phyloP scores from a whole-genome alignment of 1,140 invertebrate genomes.

The Venturia canescens region DNA sequence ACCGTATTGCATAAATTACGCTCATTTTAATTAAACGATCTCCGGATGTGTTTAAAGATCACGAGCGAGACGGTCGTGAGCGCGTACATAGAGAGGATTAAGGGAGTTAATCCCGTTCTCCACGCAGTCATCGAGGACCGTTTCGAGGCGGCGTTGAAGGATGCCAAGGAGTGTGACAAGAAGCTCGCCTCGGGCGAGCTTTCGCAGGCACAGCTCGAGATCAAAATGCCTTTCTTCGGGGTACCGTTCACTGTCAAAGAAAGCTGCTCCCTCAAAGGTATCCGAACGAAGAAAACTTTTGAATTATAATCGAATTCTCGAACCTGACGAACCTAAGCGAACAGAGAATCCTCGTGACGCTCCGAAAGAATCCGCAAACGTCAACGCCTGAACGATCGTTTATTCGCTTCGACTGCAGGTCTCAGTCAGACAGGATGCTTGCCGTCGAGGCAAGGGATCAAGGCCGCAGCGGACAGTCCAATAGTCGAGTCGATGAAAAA shows the following conservation, averaged over 20 bases:
- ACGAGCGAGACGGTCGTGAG: slow-evolving; percentile 81
- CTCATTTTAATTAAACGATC: background rate
- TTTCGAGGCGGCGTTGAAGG: slow-evolving; percentile 82
- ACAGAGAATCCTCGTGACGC: background rate
- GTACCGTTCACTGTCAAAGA: slow-evolving; percentile 90
- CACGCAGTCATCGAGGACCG: slow-evolving; percentile 87
- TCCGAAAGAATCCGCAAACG: background rate
- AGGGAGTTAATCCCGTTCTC: slow-evolving; percentile 83
- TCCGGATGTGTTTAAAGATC: slow-evolving; percentile 70
- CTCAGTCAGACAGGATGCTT: slow-evolving; percentile 83
- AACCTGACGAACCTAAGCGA: too few species aligned
- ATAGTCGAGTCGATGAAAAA: slow-evolving; percentile 79
- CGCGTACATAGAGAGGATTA: slow-evolving; percentile 83
- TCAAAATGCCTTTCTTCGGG: slow-evolving; percentile 83
- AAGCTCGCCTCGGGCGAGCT: slow-evolving; percentile 71
- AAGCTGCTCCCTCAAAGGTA: slow-evolving; percentile 82
- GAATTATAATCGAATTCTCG: background rate
- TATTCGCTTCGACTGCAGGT: slow-evolving; percentile 68
- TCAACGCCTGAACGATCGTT: background rate
- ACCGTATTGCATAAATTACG: background rate
- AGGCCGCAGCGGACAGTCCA: slow-evolving; percentile 80
- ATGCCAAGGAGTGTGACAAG: slow-evolving; percentile 81
- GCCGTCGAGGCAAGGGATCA: slow-evolving; percentile 76
- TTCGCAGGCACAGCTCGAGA: slow-evolving; percentile 68
- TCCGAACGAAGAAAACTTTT: slow-evolving; percentile 40